A percentile compares a stretch with the other conserved stretches of the same genome.
Evolutionary conservation across 1,140 invertebrate genomes (phyloP).

Genomic region (Dendrolimus punctatus): DNA sequence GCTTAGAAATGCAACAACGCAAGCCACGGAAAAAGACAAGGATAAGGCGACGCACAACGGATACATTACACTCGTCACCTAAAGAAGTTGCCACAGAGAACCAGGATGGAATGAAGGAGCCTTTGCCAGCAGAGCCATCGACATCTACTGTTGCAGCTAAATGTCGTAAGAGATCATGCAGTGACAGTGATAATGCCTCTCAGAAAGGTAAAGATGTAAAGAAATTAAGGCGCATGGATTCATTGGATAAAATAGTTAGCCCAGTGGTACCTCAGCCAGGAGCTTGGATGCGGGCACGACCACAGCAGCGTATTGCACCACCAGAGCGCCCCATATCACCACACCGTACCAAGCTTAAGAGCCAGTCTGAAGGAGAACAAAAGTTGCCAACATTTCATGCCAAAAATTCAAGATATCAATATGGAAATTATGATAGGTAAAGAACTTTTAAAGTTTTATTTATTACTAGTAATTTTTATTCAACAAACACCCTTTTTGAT

Average conservation of each 20-base stretch:
- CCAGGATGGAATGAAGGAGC: constrained; percentile 47
- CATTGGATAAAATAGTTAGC: constrained; percentile 92
- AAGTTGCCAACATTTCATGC: constrained; percentile 80
- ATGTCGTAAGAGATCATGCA: constrained; percentile 56
- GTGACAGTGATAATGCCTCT: constrained; percentile 63
- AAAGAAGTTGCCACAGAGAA: constrained; percentile 34
- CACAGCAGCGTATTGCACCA: constrained; percentile 34
- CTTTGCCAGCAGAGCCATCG: constrained; percentile 49
- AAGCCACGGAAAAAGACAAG: constrained; percentile 76
- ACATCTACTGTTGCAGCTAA: constrained; percentile 45
- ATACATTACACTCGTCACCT: constrained; percentile 46
- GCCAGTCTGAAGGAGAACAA: constrained; percentile 49
- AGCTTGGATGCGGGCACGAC: constrained; percentile 77
- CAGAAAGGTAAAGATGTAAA: constrained; percentile 68
- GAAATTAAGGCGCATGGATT: constrained; percentile 77
- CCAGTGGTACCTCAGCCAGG: constrained; percentile 92
- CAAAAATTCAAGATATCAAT: constrained; percentile 87
- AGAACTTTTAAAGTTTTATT: constrained; percentile 3
- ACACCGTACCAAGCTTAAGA: constrained; percentile 44
- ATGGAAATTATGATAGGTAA: constrained; percentile 95
- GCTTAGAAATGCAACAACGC: constrained; percentile 75
- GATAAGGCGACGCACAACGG: constrained; percentile 74
- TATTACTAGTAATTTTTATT: no score
- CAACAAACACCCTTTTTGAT: no score
- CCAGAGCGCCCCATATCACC: constrained; percentile 47